Evolutionary conservation across 2,888 invertebrate species (phyloP), one percentile per base, ranked within the genome.

Genomic region (Aphodius granarius): DNA sequence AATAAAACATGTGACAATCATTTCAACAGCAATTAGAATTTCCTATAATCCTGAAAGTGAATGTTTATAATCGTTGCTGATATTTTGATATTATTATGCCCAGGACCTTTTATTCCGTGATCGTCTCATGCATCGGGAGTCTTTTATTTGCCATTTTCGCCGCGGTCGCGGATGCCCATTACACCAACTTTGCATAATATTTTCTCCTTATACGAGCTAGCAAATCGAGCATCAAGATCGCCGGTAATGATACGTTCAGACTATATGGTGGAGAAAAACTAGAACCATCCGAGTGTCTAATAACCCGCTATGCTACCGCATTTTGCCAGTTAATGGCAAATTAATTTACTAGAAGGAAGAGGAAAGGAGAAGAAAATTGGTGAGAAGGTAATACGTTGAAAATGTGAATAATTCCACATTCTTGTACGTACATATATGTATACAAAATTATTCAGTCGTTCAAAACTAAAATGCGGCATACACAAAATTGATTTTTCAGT

Each of bases 101-200:
- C 43, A 3, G 13, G 43, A 43, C 43, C 43, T 43, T 43, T 43
- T 43, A 43, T 43, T 43, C 43, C 13, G 43, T 43, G 9, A 13
- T 43, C 43, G 43, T n/a, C 43, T 43, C 3, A 13, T 13, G 6
- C 2, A 9, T 13, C 13, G 6, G 43, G 43, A 43, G 43, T 43
- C 43, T 43, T 43, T 43, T 43, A 43, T 43, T 43, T 43, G 4
- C 43, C 43, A 43, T 43, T 43, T 43, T 43, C 68, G 20, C 68
- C 21, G 68, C 68, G 68, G 22, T 19, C 21, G 68, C 68, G 22
- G 22, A n/a, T 22, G 68, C 68, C 20, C 68, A 22, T 68, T 68
- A 68, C 68, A n/a, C 20, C 20, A 16, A 68, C 68, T 68, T 68
- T 68, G 68, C 68, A 68, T 68, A 68, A 20, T 68, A 68, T 20